Percentiles rank a stretch among this genome's conserved stretches.
phyloP scores from a whole-genome alignment of 2,888 invertebrate species.

The Omphaloscelis lunosa region DNA sequence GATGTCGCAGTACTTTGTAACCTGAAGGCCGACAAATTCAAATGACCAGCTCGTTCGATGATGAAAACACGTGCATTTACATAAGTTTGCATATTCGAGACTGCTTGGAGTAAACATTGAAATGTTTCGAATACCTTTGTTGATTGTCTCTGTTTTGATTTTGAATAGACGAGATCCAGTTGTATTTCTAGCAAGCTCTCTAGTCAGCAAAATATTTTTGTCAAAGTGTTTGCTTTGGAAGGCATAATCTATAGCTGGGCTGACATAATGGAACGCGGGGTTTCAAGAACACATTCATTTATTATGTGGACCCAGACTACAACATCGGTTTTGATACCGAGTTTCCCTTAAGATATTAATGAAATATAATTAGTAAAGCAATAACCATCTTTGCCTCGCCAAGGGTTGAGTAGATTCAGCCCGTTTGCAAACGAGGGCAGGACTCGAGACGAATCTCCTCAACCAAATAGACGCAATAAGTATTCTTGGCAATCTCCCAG shows the following conservation, averaged over 20 bases:
- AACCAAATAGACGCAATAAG: constrained; percentile 39
- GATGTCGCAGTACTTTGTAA: constrained; percentile 36
- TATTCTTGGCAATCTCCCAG: constrained; percentile 51
- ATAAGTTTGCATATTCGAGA: constrained; percentile 45
- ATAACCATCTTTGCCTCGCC: constrained; percentile 1
- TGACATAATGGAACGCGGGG: too few species aligned
- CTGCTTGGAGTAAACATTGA: constrained; percentile 13
- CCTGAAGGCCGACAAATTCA: constrained; percentile 58
- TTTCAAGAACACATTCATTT: background rate
- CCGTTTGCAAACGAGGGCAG: constrained; percentile 45
- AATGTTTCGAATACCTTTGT: constrained; percentile 22
- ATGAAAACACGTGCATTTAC: constrained; percentile 51
- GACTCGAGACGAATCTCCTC: constrained; percentile 45
- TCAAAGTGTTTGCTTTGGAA: background rate
- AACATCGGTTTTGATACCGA: background rate
- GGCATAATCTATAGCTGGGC: background rate
- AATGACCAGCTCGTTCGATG: constrained; percentile 34
- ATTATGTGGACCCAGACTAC: too few species aligned
- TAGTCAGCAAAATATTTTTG: background rate
- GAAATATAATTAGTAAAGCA: background rate
- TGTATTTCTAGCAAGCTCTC: constrained; percentile 5
- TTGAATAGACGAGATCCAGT: constrained; percentile 1
- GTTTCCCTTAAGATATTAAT: background rate
- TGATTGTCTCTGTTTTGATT: constrained; percentile 23
- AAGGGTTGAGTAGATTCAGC: constrained; percentile 23